Evolutionary conservation across 2,113 vertebrate species (phyloP), one percentile per base, ranked within the genome.

Genomic region (Scomber colias): DNA sequence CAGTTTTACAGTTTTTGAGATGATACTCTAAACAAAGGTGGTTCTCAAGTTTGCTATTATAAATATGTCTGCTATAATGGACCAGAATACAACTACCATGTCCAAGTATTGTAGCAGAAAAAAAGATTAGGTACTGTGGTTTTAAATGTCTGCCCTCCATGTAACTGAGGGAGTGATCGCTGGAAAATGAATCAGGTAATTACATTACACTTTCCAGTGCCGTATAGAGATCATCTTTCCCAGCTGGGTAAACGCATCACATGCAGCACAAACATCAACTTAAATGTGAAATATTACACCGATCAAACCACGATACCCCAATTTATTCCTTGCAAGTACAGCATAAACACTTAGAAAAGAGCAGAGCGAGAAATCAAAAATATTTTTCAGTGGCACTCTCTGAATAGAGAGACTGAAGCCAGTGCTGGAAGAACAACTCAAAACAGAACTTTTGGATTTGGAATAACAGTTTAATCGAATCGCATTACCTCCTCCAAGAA

Each of bases 211-310:
- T 86, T 87, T 84, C 76, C 82, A 79, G 80, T 31, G 82, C 86
- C 19, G 2, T 62, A 51, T 31, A 51, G 74, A 89, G 91, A 94
- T 95, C 89, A 81, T 89, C 90, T 93, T 93, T 90, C 92, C 81
- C 92, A 87, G 88, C 91, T 94, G 90, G 83, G 86, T 93, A 92
- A 94, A 92, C 77, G 82, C 85, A 86, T 90, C 92, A 82, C 87
- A 84, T 77, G 68, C 83, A 86, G 87, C 82, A 87, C 88, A 90
- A 93, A 93, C 90, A 91, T 83, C 77, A 79, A 82, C 86, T 92
- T 84, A 87, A 87, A 93, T 81, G 82, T 92, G 92, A 93, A 92
- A 92, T 83, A 87, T 87, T 82, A 92, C 89, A 88, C 91, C 77
- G 84, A 92, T 93, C 84, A 77, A 80, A 92, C 87, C 82, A 16